Percentiles rank a stretch among this genome's conserved stretches.
phyloP scores from a whole-genome alignment of 2,797 vertebrate genomes.

The Sternotherus odoratus region DNA sequence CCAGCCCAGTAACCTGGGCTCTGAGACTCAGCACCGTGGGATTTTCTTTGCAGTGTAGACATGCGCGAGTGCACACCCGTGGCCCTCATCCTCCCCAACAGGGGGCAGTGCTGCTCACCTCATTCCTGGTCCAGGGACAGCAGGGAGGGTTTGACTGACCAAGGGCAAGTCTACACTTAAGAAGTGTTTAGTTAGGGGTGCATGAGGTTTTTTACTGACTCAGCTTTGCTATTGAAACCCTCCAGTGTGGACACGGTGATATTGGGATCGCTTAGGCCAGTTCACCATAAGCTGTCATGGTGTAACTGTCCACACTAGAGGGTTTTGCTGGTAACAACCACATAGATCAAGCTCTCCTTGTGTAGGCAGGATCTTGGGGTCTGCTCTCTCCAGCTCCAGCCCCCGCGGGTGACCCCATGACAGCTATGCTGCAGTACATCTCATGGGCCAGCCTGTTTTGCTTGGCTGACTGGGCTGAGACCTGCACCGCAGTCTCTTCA shows the following conservation, averaged over 20 bases:
- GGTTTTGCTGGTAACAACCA: neutral
- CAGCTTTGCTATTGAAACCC: neutral
- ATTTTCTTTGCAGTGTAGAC: neutral
- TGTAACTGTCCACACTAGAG: neutral
- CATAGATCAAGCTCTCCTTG: neutral
- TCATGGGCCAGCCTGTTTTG: too few relatives aligned
- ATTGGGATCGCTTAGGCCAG: neutral
- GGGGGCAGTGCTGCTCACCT: neutral
- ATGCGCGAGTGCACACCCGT: fast-evolving
- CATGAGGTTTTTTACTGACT: neutral
- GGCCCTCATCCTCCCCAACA: neutral
- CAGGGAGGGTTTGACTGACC: too few relatives aligned
- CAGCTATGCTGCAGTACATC: too few relatives aligned
- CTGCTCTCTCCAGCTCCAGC: too few relatives aligned
- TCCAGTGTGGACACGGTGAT: neutral
- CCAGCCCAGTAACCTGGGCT: neutral
- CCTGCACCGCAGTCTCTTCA: too few relatives aligned
- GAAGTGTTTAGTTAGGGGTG: too few relatives aligned
- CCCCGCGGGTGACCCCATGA: too few relatives aligned
- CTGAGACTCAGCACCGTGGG: neutral
- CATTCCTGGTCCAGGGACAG: too few relatives aligned
- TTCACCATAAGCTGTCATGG: neutral
- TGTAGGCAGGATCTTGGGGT: neutral
- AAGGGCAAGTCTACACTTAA: too few relatives aligned
- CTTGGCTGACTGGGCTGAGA: too few relatives aligned